These are phyloP conservation scores for Centrocercus urophasianus DNA, from an alignment of 2,113 vertebrate species.

Conservation along the genomic window DNA sequence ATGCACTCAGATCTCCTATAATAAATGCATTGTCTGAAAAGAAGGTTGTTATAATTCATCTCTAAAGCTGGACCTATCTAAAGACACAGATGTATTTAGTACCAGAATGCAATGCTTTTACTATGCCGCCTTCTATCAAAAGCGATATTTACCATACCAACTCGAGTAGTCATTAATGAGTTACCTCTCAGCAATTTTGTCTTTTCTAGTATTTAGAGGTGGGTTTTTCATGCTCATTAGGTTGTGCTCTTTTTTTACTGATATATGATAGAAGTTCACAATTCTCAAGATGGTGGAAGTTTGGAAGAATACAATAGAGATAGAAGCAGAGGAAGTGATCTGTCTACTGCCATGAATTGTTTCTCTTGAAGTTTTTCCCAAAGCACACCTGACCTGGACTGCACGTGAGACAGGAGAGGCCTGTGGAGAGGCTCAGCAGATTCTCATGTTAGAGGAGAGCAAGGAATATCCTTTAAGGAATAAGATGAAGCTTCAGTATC, in stretches of 20 bases:
- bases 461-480: not conserved
- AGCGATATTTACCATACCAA: not conserved
- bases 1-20: not conserved
- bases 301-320: not conserved
- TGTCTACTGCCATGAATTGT: fast-evolving
- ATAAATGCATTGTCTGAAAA: not conserved
- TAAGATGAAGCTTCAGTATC: not conserved
- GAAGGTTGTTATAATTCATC: not conserved
- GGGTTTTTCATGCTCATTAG: not conserved
- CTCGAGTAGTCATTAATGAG: not conserved
- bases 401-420: not conserved
- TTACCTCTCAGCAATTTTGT: not conserved
- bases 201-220: not conserved
- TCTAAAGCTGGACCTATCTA: not conserved
- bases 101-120: not conserved
- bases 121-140: not conserved
- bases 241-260: not conserved
- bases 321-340: not conserved
- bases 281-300: not conserved
- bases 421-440: not conserved
- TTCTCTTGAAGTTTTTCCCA: not conserved
- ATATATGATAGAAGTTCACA: not conserved
- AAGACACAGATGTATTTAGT: not conserved
- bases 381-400: fast-evolving
- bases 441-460: not conserved